Evolutionary conservation across 2,113 vertebrate species (phyloP).

Genomic region (Podarcis cretensis): DNA sequence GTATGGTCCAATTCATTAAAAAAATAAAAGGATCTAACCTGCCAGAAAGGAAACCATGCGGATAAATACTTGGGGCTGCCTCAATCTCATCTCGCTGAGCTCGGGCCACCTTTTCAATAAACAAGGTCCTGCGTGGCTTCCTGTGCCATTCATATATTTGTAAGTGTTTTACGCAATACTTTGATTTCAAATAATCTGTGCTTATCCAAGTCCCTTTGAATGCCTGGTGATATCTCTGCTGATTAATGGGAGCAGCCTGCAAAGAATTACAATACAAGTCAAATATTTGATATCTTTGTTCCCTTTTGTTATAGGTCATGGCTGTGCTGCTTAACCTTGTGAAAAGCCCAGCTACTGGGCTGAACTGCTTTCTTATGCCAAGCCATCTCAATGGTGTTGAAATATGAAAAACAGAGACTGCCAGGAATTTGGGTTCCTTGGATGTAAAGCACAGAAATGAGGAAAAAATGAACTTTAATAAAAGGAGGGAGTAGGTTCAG

Average conservation of each 20-base stretch:
- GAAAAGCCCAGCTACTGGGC: constrained; percentile 33
- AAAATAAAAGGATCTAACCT: neutral
- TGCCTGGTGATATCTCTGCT: constrained; percentile 45
- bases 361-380: constrained; percentile 11
- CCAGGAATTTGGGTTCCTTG: neutral
- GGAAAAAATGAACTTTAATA: neutral
- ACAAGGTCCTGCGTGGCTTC: neutral
- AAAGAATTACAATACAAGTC: constrained; percentile 61
- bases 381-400: neutral
- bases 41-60: neutral
- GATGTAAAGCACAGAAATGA: neutral
- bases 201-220: neutral
- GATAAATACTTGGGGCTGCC: neutral
- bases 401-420: neutral
- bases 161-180: neutral
- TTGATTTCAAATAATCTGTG: constrained; percentile 6
- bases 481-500: neutral
- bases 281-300: constrained; percentile 63
- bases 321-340: constrained; percentile 39
- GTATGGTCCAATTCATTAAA: neutral
- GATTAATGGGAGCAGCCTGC: constrained; percentile 43
- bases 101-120: neutral
- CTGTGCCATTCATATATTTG: neutral
- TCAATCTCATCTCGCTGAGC: neutral
- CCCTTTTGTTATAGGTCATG: constrained; percentile 26